Percentiles rank a stretch among this genome's conserved stretches.
Evolutionary conservation across 2,797 vertebrate species (phyloP).

Genomic region (Cynodonichthys magdalenae): DNA sequence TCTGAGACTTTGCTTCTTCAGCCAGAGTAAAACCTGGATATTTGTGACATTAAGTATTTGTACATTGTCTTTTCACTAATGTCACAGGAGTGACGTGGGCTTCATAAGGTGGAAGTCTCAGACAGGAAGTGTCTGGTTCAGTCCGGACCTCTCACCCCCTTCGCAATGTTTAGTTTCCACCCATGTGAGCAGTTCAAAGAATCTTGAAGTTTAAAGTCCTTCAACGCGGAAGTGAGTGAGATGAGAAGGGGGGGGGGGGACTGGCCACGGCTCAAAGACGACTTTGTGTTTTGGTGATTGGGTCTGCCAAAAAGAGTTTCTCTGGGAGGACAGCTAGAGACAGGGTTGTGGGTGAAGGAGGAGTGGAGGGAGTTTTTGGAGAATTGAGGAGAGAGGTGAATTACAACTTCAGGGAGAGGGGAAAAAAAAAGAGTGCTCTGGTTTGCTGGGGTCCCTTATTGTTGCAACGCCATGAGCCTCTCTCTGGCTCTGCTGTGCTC

Average conservation of each 20-base stretch:
- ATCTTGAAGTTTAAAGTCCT: slow-evolving; percentile 85
- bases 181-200: slow-evolving; percentile 85
- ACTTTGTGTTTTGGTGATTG: slow-evolving; percentile 84
- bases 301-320: slow-evolving; percentile 68
- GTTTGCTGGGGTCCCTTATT: slow-evolving; percentile 73
- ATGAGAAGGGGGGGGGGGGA: slow-evolving; percentile 44
- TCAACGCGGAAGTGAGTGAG: slow-evolving; percentile 87
- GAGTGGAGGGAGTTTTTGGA: slow-evolving; percentile 48
- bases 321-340: slow-evolving; percentile 68
- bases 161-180: slow-evolving; percentile 60
- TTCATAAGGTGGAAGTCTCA: slow-evolving; percentile 29
- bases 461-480: slow-evolving; percentile 76
- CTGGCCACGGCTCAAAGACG: slow-evolving; percentile 87
- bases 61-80: slow-evolving; percentile 19
- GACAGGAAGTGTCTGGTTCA: slow-evolving; percentile 41
- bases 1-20: too few species aligned
- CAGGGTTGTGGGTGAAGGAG: slow-evolving; percentile 55
- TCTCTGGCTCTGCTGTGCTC: slow-evolving; percentile 84
- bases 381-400: slow-evolving; percentile 81
- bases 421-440: slow-evolving; percentile 69
- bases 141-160: slow-evolving; percentile 35
- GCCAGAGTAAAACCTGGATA: neutral
- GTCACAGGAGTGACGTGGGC: neutral
- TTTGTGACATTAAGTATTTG: slow-evolving; percentile 6
- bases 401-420: slow-evolving; percentile 74